A percentile compares a stretch with the other conserved stretches of the same genome.
Conservation (phyloP, 1,140 invertebrate species). For the Ptiloglossa arizonensis region DNA sequence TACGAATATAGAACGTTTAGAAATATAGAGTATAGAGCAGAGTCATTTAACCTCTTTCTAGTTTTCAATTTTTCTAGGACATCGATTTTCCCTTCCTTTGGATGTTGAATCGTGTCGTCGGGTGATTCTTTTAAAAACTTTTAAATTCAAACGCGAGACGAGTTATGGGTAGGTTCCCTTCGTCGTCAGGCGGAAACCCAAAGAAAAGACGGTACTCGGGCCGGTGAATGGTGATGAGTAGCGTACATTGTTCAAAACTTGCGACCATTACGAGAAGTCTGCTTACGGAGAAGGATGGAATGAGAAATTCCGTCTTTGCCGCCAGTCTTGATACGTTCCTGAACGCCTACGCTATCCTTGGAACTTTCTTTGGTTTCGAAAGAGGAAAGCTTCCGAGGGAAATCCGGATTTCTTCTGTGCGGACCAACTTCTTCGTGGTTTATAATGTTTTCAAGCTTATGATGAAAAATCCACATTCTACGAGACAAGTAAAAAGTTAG, state of each 20-base stretch:
- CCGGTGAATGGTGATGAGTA: conserved; percentile 44
- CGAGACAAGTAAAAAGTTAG: neutral
- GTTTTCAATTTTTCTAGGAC: neutral
- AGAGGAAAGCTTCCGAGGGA: conserved; percentile 55
- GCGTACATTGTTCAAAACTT: conserved; percentile 76
- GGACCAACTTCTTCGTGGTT: conserved; percentile 31
- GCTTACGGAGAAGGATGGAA: conserved; percentile 35
- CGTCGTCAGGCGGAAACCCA: conserved; percentile 8
- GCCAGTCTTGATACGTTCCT: conserved; percentile 19
- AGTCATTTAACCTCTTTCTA: too few relatives aligned
- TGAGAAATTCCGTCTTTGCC: conserved; percentile 15
- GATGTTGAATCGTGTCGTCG: neutral
- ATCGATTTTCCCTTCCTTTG: neutral
- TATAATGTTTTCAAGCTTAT: conserved; percentile 22
- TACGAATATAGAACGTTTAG: too few relatives aligned
- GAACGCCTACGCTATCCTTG: conserved; percentile 28
- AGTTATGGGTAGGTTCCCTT: conserved; percentile 5
- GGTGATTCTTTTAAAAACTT: conserved; percentile 55
- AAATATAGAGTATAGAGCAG: too few relatives aligned
- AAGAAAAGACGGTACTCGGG: neutral
- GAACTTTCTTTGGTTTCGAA: conserved; percentile 41
- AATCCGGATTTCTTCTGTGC: conserved; percentile 43
- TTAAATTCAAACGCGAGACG: conserved; percentile 42
- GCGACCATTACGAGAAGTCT: conserved; percentile 64
- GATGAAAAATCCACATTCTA: neutral